Base-by-base conservation (phyloP, 2,888 invertebrate genomes). In the Aquatica leii region DNA sequence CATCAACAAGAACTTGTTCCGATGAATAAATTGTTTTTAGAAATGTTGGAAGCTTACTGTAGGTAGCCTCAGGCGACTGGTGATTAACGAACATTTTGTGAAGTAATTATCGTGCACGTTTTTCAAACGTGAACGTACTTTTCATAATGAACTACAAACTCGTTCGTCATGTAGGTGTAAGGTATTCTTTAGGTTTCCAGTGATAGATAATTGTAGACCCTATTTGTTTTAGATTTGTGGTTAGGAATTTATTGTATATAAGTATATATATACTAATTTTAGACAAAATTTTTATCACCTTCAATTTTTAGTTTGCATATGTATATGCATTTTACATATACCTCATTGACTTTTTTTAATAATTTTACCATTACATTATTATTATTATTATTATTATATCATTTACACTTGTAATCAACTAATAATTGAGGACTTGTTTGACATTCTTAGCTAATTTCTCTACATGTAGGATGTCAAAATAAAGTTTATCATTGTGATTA, bases 11-110 rank as follows among this genome's bases (percentile, higher is more conserved):
- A 94, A 3, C 90, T 92, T 79, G 93, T 95, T 64, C 91, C 91
- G 72, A 95, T 98, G 94, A 97, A 97, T 85, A 97, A 97, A 82
- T 88, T 98, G 56, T 97, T 98, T 84, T 88, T 95, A 50, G 97
- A 97, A 85, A 97, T 97, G 97, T 86, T 97, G 65, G 97, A 97
- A 81, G 90, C 93, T 1, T 88, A 87, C 67, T 82, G 86, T 70
- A 87, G 88, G 85, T 88, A 88, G 80, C 80, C 77, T 71, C 46
- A 48, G 18, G 55, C 55, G 51, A 51, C 56, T 6, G 17, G 15
- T n/a, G 35, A 46, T 46, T 43, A 57, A 61, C 40, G n/a, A 14
- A 46, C n/a, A 18, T 24, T 18, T 52, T 51, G 20, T 31, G 37
- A 21, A 52, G 43, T 14, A 48, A 46, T 24, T 12, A 15, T 15